Base-by-base conservation (phyloP, 92 coral and sea anemone genomes). In the Siderastrea radians region DNA sequence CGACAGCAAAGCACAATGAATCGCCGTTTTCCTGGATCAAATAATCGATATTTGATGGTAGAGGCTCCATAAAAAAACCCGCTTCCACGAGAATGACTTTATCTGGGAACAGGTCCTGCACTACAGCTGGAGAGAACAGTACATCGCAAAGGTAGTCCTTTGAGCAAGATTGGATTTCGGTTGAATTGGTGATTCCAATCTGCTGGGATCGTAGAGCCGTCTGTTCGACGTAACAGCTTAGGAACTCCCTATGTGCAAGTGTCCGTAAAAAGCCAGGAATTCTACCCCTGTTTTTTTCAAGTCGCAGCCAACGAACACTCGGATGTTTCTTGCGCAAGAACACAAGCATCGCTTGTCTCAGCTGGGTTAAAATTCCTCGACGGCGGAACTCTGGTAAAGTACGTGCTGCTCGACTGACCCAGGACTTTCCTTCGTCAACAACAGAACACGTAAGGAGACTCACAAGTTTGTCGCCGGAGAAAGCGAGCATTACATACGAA, bases 221-320 rank as follows among this genome's bases (percentile, higher is more conserved):
- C 10, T 91, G 68, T 67, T 74, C 77, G 11, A 91, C 76, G 13
- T 43, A 63, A 15, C 77, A 55, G 19, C 19, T 47, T 19, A 72
- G 47, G 12, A 3, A 79, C 64, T 84, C 85, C 61, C 78, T 87
- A 74, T 77, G 92, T 80, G 85, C 78, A 93, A 7, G 98, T 95
- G 57, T 91, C 87, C 55, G 89, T 90, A 26, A 26, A 26, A 26
- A 26, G 38, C 71, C 85, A 11, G 26, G 57, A 50, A 47, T 16
- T 11, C 16, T 14, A 12, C 16, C 44, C 3, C 48, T 6, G 14
- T 26, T 26, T 26, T 26, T 26, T 26, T 26, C 38, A 26, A 26
- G 38, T 46, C 71, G 47, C 10, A 17, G 19, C 38, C 46, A 47
- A 66, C 47, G 5, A 17, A 26, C 71, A 9, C 12, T 66, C 1